These are phyloP conservation scores for Otolemur garnettii DNA, from an alignment of 2,113 vertebrate species.

Conservation along the genomic window DNA sequence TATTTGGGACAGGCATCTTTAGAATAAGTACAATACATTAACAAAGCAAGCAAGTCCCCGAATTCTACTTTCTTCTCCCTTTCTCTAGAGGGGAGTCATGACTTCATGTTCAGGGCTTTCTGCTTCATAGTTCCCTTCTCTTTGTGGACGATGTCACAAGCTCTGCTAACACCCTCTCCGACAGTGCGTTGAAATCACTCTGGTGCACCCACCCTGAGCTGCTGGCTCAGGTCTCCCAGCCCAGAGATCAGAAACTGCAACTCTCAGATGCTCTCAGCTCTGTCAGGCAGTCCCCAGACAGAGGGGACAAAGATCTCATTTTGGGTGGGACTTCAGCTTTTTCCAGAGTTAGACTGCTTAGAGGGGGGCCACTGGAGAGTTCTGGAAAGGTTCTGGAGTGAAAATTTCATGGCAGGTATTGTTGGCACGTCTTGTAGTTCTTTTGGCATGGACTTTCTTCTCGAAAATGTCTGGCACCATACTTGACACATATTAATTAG, in stretches of 20 bases:
- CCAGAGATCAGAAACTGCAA: rapidly evolving
- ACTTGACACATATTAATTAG: neutral
- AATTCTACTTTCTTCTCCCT: neutral
- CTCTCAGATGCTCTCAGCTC: neutral
- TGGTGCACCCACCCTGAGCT: neutral
- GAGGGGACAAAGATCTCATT: neutral
- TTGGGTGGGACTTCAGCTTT: neutral
- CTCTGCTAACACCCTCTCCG: neutral
- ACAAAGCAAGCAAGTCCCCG: neutral
- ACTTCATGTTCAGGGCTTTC: neutral
- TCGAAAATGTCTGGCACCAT: neutral
- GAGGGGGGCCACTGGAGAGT: neutral
- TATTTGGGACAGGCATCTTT: neutral
- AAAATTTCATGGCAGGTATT: neutral
- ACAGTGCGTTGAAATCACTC: neutral
- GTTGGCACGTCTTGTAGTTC: neutral
- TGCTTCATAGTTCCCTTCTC: neutral
- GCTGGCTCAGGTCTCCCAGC: neutral
- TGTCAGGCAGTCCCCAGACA: neutral
- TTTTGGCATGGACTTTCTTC: neutral
- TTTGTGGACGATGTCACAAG: neutral
- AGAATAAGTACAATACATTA: neutral
- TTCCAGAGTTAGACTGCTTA: neutral
- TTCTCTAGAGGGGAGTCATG: neutral
- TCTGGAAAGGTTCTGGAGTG: neutral